phyloP scores from a whole-genome alignment of 2,888 invertebrate genomes.

The Dolomedes plantarius region DNA sequence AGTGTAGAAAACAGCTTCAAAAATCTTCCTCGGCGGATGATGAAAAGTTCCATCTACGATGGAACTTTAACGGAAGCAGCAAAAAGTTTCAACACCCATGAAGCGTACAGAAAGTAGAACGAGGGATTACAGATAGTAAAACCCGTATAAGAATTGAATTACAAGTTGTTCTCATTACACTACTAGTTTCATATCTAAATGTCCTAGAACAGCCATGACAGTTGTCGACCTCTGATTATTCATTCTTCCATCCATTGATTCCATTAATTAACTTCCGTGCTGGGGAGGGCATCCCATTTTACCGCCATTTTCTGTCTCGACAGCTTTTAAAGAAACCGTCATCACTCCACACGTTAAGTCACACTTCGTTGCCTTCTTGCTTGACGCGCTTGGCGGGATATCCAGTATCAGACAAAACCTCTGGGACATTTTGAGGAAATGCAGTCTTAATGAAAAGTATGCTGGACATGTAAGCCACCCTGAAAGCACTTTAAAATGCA shows the following conservation, averaged over 20 bases:
- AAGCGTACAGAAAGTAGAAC: too few species aligned
- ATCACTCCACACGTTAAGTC: background rate
- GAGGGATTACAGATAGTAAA: too few species aligned
- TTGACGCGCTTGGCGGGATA: background rate
- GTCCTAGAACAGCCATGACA: background rate
- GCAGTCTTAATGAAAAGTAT: background rate
- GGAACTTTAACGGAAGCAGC: too few species aligned
- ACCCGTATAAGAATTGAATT: too few species aligned
- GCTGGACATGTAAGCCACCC: background rate
- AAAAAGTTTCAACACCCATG: too few species aligned
- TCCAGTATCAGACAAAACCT: background rate
- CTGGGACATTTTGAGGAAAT: background rate
- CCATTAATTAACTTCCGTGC: background rate
- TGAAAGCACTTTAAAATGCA: background rate
- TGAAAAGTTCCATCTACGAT: too few species aligned
- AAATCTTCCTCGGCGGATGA: too few species aligned
- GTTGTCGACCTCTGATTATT: background rate
- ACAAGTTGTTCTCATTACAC: too few species aligned
- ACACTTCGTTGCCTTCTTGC: background rate
- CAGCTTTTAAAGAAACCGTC: background rate
- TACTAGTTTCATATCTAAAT: too few species aligned
- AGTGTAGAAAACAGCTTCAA: too few species aligned
- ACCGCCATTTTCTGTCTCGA: background rate
- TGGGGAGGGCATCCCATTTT: background rate
- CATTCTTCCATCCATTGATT: background rate